These are phyloP conservation scores for Toxostoma redivivum DNA, from an alignment of 2,113 vertebrate species.

Conservation along the genomic window DNA sequence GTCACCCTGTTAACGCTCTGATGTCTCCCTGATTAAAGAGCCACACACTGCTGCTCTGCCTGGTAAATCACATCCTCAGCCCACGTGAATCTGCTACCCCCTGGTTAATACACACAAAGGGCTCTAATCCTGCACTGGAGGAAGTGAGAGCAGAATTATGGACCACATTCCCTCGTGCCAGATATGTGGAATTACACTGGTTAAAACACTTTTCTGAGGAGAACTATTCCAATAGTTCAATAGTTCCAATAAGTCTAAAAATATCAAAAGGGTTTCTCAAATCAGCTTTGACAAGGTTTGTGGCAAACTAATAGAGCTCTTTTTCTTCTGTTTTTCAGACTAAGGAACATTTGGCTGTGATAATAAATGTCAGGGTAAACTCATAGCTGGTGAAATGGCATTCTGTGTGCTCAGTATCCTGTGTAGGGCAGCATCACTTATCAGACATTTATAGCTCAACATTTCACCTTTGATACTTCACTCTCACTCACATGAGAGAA, in stretches of 20 bases:
- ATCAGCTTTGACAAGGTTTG: background rate
- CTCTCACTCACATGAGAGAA: background rate
- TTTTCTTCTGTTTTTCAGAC: background rate
- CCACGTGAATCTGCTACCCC: rapidly evolving
- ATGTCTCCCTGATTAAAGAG: background rate
- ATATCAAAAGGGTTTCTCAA: background rate
- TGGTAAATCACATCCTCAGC: background rate
- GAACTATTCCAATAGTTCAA: background rate
- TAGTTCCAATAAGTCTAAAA: background rate
- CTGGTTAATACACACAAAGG: background rate
- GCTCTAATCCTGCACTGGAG: background rate
- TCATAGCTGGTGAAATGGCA: background rate
- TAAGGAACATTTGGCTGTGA: background rate
- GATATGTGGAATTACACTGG: background rate
- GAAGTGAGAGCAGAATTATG: background rate
- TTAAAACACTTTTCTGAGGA: background rate
- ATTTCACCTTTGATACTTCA: background rate
- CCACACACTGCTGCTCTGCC: background rate
- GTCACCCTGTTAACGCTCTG: background rate
- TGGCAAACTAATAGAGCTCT: background rate
- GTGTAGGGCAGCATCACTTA: background rate
- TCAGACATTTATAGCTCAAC: background rate
- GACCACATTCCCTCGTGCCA: background rate
- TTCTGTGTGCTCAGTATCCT: background rate
- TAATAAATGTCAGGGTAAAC: background rate